phyloP scores from a whole-genome alignment of 30 jellyfish, hydroid and myxozoan genomes.

The Aurelia sp. region DNA sequence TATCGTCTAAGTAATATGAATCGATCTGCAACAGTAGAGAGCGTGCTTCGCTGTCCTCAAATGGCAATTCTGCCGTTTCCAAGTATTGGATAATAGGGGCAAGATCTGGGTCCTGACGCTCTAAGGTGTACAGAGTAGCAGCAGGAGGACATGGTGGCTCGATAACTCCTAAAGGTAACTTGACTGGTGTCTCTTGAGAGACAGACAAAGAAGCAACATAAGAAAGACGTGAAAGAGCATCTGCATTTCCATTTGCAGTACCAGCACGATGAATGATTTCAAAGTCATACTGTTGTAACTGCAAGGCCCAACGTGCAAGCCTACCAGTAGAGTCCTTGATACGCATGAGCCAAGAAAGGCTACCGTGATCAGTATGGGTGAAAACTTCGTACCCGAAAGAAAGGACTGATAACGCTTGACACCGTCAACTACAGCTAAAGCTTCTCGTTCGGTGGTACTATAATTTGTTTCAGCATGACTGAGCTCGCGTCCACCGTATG shows the following conservation, averaged over 20 bases:
- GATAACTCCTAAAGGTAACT: background rate
- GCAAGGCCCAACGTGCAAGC: conserved; percentile 61
- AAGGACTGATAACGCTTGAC: conserved; percentile 40
- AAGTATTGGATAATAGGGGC: background rate
- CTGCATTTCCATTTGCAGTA: conserved; percentile 3
- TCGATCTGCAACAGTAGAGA: too few relatives aligned
- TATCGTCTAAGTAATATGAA: too few relatives aligned
- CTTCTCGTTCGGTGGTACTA: conserved; percentile 63
- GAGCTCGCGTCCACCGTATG: conserved; percentile 50
- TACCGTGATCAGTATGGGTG: conserved; percentile 19
- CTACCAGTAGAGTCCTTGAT: conserved; percentile 52
- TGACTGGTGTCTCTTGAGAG: background rate
- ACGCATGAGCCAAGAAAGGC: conserved; percentile 41
- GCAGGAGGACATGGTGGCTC: background rate
- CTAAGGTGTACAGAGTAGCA: background rate
- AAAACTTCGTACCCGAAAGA: conserved; percentile 9
- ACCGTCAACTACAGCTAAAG: conserved; percentile 60
- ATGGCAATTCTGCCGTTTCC: background rate
- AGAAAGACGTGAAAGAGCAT: conserved; percentile 14
- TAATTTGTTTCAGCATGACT: conserved; percentile 33
- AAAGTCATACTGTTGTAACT: conserved; percentile 48
- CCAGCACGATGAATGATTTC: conserved; percentile 65
- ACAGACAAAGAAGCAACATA: background rate
- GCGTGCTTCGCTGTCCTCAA: background rate
- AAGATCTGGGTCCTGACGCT: background rate